A percentile compares a stretch with the other conserved stretches of the same genome.
These are phyloP conservation scores for Limnodromus scolopaceus DNA, from an alignment of 2,797 vertebrate genomes.

Conservation along the genomic window DNA sequence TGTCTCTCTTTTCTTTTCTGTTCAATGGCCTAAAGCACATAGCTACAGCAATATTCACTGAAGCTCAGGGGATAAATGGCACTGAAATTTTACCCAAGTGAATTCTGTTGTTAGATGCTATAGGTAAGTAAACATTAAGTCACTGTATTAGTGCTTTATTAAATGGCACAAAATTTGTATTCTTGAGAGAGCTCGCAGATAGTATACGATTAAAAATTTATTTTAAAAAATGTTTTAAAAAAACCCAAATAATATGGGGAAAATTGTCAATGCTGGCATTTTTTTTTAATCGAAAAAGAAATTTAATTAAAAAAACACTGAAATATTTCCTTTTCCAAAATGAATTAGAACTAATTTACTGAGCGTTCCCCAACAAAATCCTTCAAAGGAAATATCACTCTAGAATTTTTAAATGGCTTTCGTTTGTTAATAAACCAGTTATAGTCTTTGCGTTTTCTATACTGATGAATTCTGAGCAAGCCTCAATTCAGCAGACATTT, in stretches of 20 bases:
- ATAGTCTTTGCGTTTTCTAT: neutral
- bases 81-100: conserved; percentile 12
- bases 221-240: neutral
- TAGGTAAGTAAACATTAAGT: conserved; percentile 30
- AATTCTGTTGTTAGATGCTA: conserved; percentile 8
- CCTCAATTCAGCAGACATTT: neutral
- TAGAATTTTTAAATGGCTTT: neutral
- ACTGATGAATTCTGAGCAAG: neutral
- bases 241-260: neutral
- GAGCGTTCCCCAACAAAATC: neutral
- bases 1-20: neutral
- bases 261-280: neutral
- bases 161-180: neutral
- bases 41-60: conserved; percentile 31
- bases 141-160: neutral
- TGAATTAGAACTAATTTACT: neutral
- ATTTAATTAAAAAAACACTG: neutral
- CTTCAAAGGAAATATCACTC: neutral
- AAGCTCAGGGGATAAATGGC: conserved; percentile 11
- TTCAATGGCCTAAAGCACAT: conserved; percentile 7
- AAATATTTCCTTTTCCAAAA: neutral
- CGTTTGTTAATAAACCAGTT: accelerated
- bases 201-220: neutral
- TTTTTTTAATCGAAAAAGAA: neutral
- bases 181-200: neutral